Base-by-base conservation (phyloP, 2,888 invertebrate species). In the Machimus atricapillus region DNA sequence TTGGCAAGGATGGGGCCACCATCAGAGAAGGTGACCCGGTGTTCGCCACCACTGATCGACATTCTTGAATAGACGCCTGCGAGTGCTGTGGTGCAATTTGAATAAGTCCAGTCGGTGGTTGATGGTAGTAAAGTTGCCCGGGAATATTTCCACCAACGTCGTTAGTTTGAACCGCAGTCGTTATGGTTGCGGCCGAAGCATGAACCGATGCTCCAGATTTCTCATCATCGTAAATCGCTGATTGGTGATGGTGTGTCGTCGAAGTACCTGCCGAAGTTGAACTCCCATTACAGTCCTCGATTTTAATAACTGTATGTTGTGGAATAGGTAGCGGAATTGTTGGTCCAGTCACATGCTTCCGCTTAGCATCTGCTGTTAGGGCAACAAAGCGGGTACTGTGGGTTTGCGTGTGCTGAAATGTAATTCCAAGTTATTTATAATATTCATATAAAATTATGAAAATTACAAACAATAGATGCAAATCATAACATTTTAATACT, bases 361-460 rank as follows among this genome's bases (percentile, higher is more conserved):
- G 93, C 89, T 93, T 92, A 89, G 93, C 93, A 86, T 90, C 90
- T 2, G 94, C 93, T 0, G 96, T 95, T 3, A 96, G 93, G 0
- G 95, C 94, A 1, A 96, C 95, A 23, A 96, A 92, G 81, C 96
- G 92, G 3, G 96, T 95, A 86, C 95, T 95, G 90, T 95, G 95
- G 0, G 95, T 95, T 91, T 95, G 95, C 0, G 95, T 95, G 89
- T 95, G 95, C 89, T 93, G 85, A 37, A 86, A 87, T 46, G 40
- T 46, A 86, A 85, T n/a, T 85, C 31, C 43, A 9, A 0, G 12
- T 46, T 46, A 16, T 46, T 40, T 7, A 40, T 9, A 40, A 40
- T 40, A 12, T 40, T 3, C 12, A 40, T 40, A 40, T 40, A 40
- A 40, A 40, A 40, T 12, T 40, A 34, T 0, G 40, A 40, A 40